Conservation (phyloP, 2,113 vertebrate genomes). For the Cyanocitta stelleri region DNA sequence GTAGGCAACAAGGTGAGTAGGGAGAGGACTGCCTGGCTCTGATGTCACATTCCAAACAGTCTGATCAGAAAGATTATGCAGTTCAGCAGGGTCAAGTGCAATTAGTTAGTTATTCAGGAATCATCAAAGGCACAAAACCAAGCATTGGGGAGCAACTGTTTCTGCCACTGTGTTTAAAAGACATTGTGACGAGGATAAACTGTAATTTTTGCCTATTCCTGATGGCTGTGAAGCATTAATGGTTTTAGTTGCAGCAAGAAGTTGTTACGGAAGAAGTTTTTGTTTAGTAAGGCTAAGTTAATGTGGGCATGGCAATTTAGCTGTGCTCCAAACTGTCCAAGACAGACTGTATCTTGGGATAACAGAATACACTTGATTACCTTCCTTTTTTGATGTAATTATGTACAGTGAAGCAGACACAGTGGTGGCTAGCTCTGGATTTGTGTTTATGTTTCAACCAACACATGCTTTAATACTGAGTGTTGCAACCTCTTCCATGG, state of each 20-base stretch:
- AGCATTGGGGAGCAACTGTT: background rate
- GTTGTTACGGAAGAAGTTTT: background rate
- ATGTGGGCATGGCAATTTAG: background rate
- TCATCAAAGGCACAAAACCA: background rate
- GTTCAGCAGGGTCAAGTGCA: background rate
- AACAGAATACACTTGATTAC: background rate
- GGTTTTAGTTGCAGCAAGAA: background rate
- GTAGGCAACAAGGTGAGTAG: background rate
- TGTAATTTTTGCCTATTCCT: background rate
- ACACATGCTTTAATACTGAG: fast-evolving
- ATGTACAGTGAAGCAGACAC: background rate
- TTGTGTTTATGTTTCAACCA: background rate
- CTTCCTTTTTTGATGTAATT: background rate
- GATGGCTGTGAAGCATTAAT: background rate
- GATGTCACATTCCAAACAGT: background rate
- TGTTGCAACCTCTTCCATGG: background rate
- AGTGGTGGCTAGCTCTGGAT: background rate
- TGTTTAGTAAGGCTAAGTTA: background rate
- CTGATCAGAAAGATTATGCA: background rate
- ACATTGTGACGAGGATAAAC: background rate
- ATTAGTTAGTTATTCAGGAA: background rate
- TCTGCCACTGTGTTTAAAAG: background rate
- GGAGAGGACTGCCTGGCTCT: background rate
- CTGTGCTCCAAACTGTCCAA: fast-evolving
- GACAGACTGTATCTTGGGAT: background rate